Conservation (phyloP, 2,797 vertebrate species). For the Tolypeutes matacus region DNA sequence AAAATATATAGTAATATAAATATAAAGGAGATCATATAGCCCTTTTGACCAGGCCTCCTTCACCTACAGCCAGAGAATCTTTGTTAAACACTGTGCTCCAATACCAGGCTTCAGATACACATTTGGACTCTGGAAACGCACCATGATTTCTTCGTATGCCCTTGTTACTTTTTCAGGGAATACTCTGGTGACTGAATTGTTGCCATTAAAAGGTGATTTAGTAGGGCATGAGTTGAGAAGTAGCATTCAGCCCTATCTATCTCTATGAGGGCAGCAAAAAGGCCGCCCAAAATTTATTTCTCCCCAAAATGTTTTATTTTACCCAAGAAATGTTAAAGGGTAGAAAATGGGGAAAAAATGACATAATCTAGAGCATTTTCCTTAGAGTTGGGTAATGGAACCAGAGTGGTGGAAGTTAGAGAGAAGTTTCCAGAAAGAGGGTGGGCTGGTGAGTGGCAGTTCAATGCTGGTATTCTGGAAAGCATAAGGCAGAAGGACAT, state of each 20-base stretch:
- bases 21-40: neutral
- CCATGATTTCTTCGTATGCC: neutral
- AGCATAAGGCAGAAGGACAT: neutral
- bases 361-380: neutral
- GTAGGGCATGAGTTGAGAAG: neutral
- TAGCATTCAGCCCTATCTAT: neutral
- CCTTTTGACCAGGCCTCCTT: neutral
- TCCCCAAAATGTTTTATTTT: neutral
- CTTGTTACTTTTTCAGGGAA: neutral
- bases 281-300: neutral
- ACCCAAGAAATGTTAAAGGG: neutral
- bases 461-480: neutral
- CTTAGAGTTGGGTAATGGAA: neutral
- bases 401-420: neutral
- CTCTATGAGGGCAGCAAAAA: neutral
- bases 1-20: neutral
- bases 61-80: neutral
- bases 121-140: neutral
- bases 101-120: neutral
- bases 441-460: neutral
- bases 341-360: neutral
- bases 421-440: neutral
- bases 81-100: neutral
- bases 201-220: neutral
- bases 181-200: neutral